A percentile compares a stretch with the other conserved stretches of the same genome.
phyloP scores from a whole-genome alignment of 2,797 vertebrate species.

The Melanotaenia maccullochi region DNA sequence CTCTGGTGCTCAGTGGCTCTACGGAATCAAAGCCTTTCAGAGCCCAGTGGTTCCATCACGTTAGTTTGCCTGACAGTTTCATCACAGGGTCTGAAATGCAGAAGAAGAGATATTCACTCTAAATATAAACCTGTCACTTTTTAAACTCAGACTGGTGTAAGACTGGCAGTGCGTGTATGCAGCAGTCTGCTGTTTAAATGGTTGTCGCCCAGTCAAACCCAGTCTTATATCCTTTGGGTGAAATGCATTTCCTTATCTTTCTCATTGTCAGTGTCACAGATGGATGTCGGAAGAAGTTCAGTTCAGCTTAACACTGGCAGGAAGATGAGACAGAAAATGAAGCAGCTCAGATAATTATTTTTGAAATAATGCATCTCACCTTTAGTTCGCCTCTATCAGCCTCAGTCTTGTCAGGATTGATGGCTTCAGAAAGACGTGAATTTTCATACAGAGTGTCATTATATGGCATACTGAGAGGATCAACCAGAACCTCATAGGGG shows the following conservation, averaged over 20 bases:
- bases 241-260: conserved; percentile 53
- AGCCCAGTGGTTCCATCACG: conserved; percentile 48
- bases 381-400: conserved; percentile 35
- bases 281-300: conserved; percentile 43
- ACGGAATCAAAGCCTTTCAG: conserved; percentile 67
- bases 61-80: conserved; percentile 65
- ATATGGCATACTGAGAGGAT: conserved; percentile 79
- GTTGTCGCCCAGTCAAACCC: conserved; percentile 44
- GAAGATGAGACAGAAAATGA: conserved; percentile 11
- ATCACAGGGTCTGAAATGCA: conserved; percentile 68
- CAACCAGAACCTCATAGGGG: conserved; percentile 80
- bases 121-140: conserved; percentile 41
- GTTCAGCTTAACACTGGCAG: conserved; percentile 29
- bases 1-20: conserved; percentile 46
- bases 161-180: conserved; percentile 33
- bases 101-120: conserved; percentile 35
- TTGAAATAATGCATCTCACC: conserved; percentile 51
- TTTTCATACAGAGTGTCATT: conserved; percentile 54
- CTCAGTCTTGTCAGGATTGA: conserved; percentile 22
- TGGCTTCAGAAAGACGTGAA: conserved; percentile 27
- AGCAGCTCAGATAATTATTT: conserved; percentile 35
- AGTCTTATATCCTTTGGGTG: conserved; percentile 41
- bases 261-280: conserved; percentile 63
- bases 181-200: conserved; percentile 36
- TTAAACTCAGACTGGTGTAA: conserved; percentile 25